phyloP scores from a whole-genome alignment of 2,797 vertebrate genomes.

The Dendrocincla fuliginosa region DNA sequence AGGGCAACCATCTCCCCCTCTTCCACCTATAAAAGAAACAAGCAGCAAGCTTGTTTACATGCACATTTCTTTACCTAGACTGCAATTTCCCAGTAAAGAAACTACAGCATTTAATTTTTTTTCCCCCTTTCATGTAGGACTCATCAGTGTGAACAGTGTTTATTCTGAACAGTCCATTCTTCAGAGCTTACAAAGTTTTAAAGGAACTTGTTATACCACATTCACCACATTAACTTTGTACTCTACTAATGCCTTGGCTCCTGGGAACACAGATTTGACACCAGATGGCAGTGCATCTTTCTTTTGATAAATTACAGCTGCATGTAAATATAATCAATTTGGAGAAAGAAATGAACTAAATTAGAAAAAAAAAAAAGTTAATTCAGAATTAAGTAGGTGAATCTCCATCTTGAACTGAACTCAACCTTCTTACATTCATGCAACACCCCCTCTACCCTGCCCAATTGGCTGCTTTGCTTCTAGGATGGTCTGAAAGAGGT shows the following conservation, averaged over 20 bases:
- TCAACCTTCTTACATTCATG: not conserved
- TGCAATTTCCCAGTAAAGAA: not conserved
- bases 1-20: slow-evolving; percentile 91
- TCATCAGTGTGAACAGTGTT: not conserved
- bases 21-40: slow-evolving; percentile 82
- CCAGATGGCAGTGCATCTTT: slow-evolving; percentile 49
- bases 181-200: not conserved
- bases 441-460: not conserved
- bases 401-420: not conserved
- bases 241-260: not conserved
- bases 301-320: not conserved
- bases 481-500: not conserved
- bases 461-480: not conserved
- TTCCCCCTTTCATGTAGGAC: not conserved
- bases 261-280: not conserved
- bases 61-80: not conserved
- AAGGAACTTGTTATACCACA: not conserved
- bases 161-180: not conserved
- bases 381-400: not conserved
- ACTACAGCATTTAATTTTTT: not conserved
- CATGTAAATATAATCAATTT: not conserved
- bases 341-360: not conserved
- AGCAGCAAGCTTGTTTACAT: not conserved
- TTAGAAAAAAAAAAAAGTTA: not conserved
- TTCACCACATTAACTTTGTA: not conserved